These are phyloP conservation scores for Pitangus sulphuratus DNA, from an alignment of 2,797 vertebrate species.

Conservation along the genomic window DNA sequence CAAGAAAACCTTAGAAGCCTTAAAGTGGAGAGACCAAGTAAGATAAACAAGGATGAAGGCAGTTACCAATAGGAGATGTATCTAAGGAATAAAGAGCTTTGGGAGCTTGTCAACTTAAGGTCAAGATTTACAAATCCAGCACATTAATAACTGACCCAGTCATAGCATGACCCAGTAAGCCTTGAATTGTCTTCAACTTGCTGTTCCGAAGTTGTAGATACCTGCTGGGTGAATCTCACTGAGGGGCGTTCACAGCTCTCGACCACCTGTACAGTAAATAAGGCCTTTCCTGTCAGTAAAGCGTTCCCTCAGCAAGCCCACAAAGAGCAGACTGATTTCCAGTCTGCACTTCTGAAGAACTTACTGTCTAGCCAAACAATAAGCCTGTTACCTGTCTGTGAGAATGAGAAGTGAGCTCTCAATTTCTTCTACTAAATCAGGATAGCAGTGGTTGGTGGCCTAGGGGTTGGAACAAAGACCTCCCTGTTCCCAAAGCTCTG, in stretches of 20 bases:
- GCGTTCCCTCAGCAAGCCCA: background rate
- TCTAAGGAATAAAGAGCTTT: background rate
- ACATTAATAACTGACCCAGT: background rate
- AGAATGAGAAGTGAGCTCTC: background rate
- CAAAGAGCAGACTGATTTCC: background rate
- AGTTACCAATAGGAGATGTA: background rate
- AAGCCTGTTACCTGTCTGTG: background rate
- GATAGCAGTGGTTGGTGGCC: background rate
- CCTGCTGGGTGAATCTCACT: background rate
- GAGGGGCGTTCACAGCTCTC: background rate
- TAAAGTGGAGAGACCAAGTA: background rate
- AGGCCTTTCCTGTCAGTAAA: background rate
- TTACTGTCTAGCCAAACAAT: background rate
- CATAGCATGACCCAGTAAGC: background rate
- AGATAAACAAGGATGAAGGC: background rate
- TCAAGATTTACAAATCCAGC: background rate
- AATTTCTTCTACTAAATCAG: background rate
- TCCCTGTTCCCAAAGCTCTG: background rate
- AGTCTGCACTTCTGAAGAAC: background rate
- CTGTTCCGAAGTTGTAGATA: background rate
- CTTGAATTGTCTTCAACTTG: background rate
- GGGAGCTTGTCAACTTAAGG: background rate
- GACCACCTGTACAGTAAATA: background rate
- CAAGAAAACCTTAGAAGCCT: slow-evolving; percentile 5
- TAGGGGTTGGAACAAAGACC: background rate